These are phyloP conservation scores for Musca domestica DNA, from an alignment of 1,140 invertebrate genomes.

Conservation along the genomic window DNA sequence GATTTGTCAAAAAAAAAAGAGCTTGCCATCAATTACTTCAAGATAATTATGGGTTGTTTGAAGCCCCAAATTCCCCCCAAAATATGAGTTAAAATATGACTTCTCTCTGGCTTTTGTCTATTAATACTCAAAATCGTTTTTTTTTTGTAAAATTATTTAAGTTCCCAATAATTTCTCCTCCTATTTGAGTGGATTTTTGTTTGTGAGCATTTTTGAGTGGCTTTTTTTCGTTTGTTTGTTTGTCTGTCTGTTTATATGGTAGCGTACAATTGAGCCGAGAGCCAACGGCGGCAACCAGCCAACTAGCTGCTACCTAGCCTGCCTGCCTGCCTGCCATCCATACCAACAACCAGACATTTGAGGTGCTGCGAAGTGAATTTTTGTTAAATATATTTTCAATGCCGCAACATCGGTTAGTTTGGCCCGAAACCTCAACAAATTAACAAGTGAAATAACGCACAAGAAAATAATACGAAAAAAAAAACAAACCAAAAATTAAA, in stretches of 20 bases:
- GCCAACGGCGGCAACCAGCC: background rate
- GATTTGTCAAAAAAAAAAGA: no score
- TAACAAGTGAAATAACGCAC: conserved; percentile 39
- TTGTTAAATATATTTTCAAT: conserved; percentile 51
- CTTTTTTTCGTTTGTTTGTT: background rate
- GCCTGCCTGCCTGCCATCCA: no score
- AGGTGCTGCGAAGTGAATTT: background rate
- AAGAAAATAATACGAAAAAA: conserved; percentile 26
- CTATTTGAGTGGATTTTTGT: background rate
- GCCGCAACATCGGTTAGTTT: conserved; percentile 43
- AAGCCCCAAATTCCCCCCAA: no score
- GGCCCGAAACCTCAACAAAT: conserved; percentile 46
- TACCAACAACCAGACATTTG: background rate
- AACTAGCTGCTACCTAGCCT: no score
- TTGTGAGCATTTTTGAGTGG: background rate
- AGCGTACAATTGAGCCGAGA: background rate
- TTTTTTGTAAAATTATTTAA: no score
- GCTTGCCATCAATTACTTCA: no score
- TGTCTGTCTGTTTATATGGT: background rate
- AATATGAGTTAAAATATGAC: no score
- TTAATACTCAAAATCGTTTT: no score
- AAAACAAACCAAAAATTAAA: conserved; percentile 6
- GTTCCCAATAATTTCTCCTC: no score
- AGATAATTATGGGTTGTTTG: no score
- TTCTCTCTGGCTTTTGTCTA: no score